These are phyloP conservation scores for Sarcoramphus papa DNA, from an alignment of 2,797 vertebrate species.

Conservation along the genomic window DNA sequence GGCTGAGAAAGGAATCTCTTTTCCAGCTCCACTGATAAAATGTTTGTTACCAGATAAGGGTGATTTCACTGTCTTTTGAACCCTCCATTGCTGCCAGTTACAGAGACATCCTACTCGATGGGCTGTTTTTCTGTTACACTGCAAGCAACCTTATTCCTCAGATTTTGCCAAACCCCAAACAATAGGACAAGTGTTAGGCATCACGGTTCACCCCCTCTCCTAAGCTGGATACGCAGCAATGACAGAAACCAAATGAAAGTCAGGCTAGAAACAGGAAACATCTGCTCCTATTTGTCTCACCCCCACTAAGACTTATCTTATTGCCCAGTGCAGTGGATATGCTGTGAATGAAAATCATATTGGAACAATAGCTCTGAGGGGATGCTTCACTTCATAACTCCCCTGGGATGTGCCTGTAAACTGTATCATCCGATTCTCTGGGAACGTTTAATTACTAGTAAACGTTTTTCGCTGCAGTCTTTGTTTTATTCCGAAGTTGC, in stretches of 20 bases:
- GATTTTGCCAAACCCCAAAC: conserved; percentile 44
- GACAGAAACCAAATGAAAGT: conserved; percentile 62
- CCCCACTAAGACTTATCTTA: conserved; percentile 58
- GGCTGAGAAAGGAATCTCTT: not conserved
- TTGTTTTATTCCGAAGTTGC: not conserved
- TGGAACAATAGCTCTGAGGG: conserved; percentile 40
- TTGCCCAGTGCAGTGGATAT: conserved; percentile 25
- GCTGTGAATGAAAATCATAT: conserved; percentile 47
- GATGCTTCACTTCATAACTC: conserved; percentile 24
- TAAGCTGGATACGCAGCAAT: conserved; percentile 31
- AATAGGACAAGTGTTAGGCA: conserved; percentile 57
- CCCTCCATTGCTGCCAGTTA: not conserved
- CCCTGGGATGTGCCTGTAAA: conserved; percentile 26
- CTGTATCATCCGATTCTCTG: not conserved
- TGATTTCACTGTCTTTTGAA: not conserved
- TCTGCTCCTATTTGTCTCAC: conserved; percentile 57
- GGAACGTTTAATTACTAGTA: conserved; percentile 21
- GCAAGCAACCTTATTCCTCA: not conserved
- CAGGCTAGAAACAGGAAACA: conserved; percentile 64
- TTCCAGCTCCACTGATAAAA: not conserved
- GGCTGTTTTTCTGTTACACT: not conserved
- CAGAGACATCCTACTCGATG: not conserved
- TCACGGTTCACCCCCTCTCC: conserved; percentile 36
- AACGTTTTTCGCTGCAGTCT: not conserved
- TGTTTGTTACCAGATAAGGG: not conserved